Percentiles rank a stretch among this genome's conserved stretches.
Evolutionary conservation across 2,888 invertebrate species (phyloP).

Genomic region (Epistrophella euchroma): DNA sequence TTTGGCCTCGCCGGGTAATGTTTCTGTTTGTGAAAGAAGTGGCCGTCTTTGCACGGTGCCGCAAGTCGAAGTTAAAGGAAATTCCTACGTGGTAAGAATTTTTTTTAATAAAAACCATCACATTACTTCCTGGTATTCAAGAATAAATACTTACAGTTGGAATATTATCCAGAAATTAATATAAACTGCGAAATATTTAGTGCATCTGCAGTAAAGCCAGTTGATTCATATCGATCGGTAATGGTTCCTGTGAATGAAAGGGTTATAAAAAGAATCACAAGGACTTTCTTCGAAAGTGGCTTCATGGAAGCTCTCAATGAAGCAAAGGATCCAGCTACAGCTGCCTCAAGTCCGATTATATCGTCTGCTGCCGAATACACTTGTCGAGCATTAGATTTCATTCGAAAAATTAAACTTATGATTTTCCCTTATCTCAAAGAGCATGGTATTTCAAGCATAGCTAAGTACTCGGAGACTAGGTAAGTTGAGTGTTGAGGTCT

Average conservation of each 20-base stretch:
- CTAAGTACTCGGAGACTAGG: conserved; percentile 84
- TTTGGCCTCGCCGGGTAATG: conserved; percentile 85
- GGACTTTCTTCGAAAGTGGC: conserved; percentile 91
- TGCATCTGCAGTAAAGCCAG: conserved; percentile 81
- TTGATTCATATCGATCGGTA: conserved; percentile 84
- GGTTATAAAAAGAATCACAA: conserved; percentile 89
- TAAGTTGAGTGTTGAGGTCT: conserved; percentile 78
- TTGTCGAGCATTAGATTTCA: conserved; percentile 85
- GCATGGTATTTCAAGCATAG: conserved; percentile 82
- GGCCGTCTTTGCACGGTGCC: conserved; percentile 87
- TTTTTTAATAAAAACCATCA: not conserved
- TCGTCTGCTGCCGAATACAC: conserved; percentile 85
- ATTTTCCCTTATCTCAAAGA: conserved; percentile 86
- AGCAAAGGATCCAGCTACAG: conserved; percentile 84
- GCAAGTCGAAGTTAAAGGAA: conserved; percentile 83
- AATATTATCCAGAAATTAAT: conserved; percentile 88
- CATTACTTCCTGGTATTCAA: not conserved
- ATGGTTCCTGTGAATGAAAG: conserved; percentile 89
- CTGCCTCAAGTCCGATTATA: conserved; percentile 83
- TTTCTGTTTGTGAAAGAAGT: conserved; percentile 87
- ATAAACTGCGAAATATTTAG: conserved; percentile 87
- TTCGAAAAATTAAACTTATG: conserved; percentile 85
- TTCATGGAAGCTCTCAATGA: conserved; percentile 88
- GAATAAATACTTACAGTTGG: conserved; percentile 83
- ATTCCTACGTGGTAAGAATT: conserved; percentile 84